Percentiles rank a stretch among this genome's conserved stretches.
These are phyloP conservation scores for Melanotaenia duboulayi DNA, from an alignment of 2,113 vertebrate genomes.

Conservation along the genomic window DNA sequence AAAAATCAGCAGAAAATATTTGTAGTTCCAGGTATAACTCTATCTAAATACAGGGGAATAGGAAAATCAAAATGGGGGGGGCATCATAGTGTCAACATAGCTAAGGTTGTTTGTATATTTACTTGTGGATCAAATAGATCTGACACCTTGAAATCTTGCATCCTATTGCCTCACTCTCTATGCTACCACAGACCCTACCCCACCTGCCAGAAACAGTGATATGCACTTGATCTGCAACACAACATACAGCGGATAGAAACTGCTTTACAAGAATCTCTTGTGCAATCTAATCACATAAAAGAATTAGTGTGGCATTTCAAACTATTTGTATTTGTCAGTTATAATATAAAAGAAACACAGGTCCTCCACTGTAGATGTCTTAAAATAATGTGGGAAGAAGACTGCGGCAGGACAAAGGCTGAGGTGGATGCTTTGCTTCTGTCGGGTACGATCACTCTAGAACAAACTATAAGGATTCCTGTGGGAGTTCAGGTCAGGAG, in stretches of 20 bases:
- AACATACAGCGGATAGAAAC: conserved; percentile 31
- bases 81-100: conserved; percentile 22
- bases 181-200: conserved; percentile 12
- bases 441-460: not conserved
- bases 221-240: conserved; percentile 45
- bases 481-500: conserved; percentile 20
- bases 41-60: conserved; percentile 39
- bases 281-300: conserved; percentile 41
- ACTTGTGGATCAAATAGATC: conserved; percentile 26
- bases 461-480: conserved; percentile 8
- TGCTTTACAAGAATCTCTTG: conserved; percentile 36
- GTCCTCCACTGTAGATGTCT: conserved; percentile 24
- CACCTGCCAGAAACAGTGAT: conserved; percentile 44
- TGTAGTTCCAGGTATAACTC: conserved; percentile 38
- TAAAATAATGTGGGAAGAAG: conserved; percentile 24
- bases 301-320: conserved; percentile 31
- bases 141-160: conserved; percentile 53
- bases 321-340: conserved; percentile 54
- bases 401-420: conserved; percentile 9
- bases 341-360: conserved; percentile 30
- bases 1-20: conserved; percentile 23
- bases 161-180: conserved; percentile 53
- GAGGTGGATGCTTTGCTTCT: conserved; percentile 8
- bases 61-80: conserved; percentile 22
- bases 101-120: conserved; percentile 18